Percentiles rank a stretch among this genome's conserved stretches.
These are phyloP conservation scores for Sterrhoptilus dennistouni DNA, from an alignment of 2,113 vertebrate genomes.

Conservation along the genomic window DNA sequence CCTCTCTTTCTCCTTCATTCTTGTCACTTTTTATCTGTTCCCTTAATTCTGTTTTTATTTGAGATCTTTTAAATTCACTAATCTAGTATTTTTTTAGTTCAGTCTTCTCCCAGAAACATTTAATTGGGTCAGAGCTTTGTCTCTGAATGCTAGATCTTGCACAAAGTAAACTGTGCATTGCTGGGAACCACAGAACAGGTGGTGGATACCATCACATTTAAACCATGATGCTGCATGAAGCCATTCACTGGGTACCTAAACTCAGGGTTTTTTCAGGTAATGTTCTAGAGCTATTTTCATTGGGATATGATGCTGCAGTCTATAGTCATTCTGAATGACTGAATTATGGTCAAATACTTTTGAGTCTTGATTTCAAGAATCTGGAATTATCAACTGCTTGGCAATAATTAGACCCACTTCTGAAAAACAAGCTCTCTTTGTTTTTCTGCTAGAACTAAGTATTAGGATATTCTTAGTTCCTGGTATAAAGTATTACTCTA, in stretches of 20 bases:
- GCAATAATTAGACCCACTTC: not conserved
- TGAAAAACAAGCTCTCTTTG: not conserved
- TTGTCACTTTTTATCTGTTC: not conserved
- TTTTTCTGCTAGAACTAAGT: not conserved
- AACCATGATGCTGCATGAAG: not conserved
- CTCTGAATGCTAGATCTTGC: not conserved
- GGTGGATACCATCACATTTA: not conserved
- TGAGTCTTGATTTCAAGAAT: not conserved
- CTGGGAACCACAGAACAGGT: not conserved
- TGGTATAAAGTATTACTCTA: not conserved
- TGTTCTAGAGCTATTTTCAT: not conserved
- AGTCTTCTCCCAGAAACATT: not conserved
- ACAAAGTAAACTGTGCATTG: not conserved
- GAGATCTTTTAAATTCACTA: not conserved
- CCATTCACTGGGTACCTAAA: not conserved
- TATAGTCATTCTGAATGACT: not conserved
- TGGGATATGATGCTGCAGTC: not conserved
- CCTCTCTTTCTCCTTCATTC: not conserved
- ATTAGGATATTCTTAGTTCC: not conserved
- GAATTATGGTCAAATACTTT: not conserved
- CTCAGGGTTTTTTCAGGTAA: not conserved
- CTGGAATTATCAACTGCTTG: not conserved
- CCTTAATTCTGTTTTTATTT: not conserved
- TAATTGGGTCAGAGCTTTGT: not conserved
- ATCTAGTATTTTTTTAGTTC: not conserved